Percentiles rank a stretch among this genome's conserved stretches.
phyloP scores from a whole-genome alignment of 2,888 invertebrate genomes.

The Lepetodrilus schrolli region DNA sequence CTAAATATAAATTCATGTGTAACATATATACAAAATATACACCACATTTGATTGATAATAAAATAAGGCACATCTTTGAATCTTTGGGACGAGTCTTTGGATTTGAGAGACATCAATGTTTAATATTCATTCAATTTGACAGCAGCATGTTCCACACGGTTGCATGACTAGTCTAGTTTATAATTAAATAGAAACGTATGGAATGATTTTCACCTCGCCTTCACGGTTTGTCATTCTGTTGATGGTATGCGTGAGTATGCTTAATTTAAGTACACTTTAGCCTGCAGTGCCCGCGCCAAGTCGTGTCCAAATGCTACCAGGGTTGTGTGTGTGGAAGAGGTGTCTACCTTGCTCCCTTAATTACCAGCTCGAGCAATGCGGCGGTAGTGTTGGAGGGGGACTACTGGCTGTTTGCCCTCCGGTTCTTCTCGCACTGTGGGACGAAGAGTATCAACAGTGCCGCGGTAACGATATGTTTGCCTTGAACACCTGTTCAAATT shows the following conservation, averaged over 20 bases:
- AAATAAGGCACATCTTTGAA: slow-evolving; percentile 18
- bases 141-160: neutral
- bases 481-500: slow-evolving; percentile 33
- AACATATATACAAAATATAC: slow-evolving; percentile 23
- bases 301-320: slow-evolving; percentile 7
- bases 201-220: neutral
- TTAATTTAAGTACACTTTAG: neutral
- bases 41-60: neutral
- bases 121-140: neutral
- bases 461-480: slow-evolving; percentile 32
- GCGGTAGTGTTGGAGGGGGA: neutral
- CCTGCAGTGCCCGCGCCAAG: neutral
- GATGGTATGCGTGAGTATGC: slow-evolving; percentile 9
- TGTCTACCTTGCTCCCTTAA: neutral
- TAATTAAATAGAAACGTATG: slow-evolving; percentile 19
- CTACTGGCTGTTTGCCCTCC: slow-evolving; percentile 6
- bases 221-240: neutral
- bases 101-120: neutral
- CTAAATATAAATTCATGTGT: slow-evolving; percentile 21
- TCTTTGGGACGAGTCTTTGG: neutral
- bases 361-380: slow-evolving; percentile 7
- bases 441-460: neutral
- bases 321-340: neutral
- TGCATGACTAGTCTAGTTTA: slow-evolving; percentile 21
- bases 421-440: neutral